These are phyloP conservation scores for Stenopsyche tienmushanensis DNA, from an alignment of 1,140 invertebrate genomes.

Conservation along the genomic window DNA sequence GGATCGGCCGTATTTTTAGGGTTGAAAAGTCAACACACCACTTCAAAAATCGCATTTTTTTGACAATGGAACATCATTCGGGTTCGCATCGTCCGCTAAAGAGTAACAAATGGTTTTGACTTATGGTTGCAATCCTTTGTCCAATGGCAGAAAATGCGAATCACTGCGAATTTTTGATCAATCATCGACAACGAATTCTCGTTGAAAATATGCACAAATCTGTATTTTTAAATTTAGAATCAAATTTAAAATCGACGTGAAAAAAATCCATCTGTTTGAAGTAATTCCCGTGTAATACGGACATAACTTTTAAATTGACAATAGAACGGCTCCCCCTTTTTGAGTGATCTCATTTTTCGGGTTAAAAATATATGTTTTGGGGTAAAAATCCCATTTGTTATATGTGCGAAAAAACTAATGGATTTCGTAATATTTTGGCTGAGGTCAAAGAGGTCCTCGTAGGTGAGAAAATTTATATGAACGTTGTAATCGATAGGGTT, in stretches of 20 bases:
- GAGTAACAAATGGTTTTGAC: constrained; percentile 20
- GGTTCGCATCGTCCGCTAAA: too few species aligned
- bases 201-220: not conserved
- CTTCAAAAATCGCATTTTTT: constrained; percentile 20
- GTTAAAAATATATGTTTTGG: constrained; percentile 36
- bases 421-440: constrained; percentile 32
- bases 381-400: constrained; percentile 6
- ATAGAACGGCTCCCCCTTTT: constrained; percentile 20
- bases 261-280: not conserved
- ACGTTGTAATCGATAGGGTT: constrained; percentile 39
- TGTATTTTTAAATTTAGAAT: not conserved
- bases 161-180: too few species aligned
- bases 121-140: constrained; percentile 2
- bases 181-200: too few species aligned
- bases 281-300: constrained; percentile 20
- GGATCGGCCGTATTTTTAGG: constrained; percentile 21
- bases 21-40: constrained; percentile 33
- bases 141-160: too few species aligned
- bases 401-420: constrained; percentile 38
- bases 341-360: constrained; percentile 27
- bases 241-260: not conserved
- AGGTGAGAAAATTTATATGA: constrained; percentile 33
- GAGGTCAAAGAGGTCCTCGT: constrained; percentile 31
- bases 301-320: constrained; percentile 25
- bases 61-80: constrained; percentile 10